Conservation (phyloP, 2,113 vertebrate species). For the Bos javanicus region DNA sequence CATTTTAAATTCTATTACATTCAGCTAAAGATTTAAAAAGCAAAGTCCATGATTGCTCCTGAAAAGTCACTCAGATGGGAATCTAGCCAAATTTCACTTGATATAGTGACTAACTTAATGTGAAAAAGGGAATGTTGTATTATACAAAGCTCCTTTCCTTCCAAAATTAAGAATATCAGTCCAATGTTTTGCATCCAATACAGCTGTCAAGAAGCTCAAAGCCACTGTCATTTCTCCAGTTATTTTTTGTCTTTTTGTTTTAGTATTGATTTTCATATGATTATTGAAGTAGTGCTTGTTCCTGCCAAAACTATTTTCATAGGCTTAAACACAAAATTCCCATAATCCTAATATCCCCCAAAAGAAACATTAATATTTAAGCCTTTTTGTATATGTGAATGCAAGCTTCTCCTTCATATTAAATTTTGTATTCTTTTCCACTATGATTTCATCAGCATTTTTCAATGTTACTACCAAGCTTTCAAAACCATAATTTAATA, state of each 20-base stretch:
- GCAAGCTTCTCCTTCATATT: background rate
- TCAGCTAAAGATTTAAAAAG: background rate
- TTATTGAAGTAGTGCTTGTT: background rate
- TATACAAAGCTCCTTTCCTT: background rate
- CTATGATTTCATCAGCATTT: background rate
- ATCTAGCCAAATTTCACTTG: background rate
- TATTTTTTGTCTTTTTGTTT: conserved; percentile 14
- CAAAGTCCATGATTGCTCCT: background rate
- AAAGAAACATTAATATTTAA: background rate
- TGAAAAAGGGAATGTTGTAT: background rate
- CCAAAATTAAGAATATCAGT: background rate
- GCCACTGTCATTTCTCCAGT: background rate
- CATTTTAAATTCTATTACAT: background rate
- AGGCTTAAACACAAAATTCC: background rate
- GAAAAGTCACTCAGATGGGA: background rate
- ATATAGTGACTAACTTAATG: background rate
- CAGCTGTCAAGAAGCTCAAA: background rate
- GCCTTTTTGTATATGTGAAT: background rate
- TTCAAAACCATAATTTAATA: conserved; percentile 9
- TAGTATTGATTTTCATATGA: background rate
- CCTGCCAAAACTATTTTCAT: background rate
- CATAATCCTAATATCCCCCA: background rate
- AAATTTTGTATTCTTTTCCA: background rate
- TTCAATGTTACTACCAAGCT: background rate
- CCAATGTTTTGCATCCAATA: background rate